Evolutionary conservation across 2,888 invertebrate genomes (phyloP).

Genomic region (Yponomeuta malinellus): DNA sequence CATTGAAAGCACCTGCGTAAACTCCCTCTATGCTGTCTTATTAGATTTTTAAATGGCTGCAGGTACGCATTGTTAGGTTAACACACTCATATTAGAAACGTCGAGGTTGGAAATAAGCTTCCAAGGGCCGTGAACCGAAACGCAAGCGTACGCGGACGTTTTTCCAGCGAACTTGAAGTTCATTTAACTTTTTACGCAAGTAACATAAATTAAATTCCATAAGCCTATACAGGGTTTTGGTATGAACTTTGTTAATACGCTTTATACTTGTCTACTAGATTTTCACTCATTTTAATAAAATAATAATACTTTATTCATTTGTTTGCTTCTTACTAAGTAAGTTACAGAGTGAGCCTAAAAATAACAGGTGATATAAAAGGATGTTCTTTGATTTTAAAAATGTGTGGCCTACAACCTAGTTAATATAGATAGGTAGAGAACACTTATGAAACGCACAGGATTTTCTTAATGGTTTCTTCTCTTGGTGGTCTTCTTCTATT

Average conservation of each 20-base stretch:
- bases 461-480: too few species aligned
- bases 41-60: neutral
- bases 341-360: too few species aligned
- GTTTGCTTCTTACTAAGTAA: too few species aligned
- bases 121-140: constrained; percentile 14
- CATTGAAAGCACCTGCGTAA: neutral
- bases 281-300: too few species aligned
- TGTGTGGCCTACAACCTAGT: too few species aligned
- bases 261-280: too few species aligned
- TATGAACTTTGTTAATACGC: neutral
- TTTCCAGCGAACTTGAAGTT: constrained; percentile 1
- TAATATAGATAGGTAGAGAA: too few species aligned
- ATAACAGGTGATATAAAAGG: too few species aligned
- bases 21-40: neutral
- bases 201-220: neutral
- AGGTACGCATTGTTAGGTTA: constrained; percentile 2
- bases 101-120: constrained; percentile 5
- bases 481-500: too few species aligned
- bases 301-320: too few species aligned
- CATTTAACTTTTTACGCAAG: neutral
- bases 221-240: neutral
- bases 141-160: constrained; percentile 9
- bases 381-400: too few species aligned
- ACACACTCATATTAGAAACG: constrained; percentile 9
- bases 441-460: too few species aligned